These are phyloP conservation scores for Zaprionus lineosus DNA, from an alignment of 2,888 invertebrate species.

Conservation along the genomic window DNA sequence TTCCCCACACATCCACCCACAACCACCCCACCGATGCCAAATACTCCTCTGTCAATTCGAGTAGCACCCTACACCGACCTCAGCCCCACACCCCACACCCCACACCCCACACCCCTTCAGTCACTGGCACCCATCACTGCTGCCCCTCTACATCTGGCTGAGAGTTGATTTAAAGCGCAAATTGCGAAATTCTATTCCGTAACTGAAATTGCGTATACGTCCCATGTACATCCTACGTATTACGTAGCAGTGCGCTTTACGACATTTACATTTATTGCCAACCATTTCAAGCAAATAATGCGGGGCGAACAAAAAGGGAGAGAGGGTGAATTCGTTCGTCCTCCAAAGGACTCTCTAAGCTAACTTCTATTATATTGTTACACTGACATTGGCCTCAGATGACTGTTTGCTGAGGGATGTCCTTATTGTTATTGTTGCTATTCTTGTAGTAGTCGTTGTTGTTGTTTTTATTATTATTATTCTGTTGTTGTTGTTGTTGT, in stretches of 20 bases:
- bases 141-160: too few species aligned
- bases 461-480: constrained; percentile 6
- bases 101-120: too few species aligned
- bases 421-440: constrained; percentile 15
- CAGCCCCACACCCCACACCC: too few species aligned
- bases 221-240: constrained; percentile 21
- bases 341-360: constrained; percentile 21
- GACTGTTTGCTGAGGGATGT: constrained; percentile 18
- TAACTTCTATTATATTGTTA: constrained; percentile 51
- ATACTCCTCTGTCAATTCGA: too few species aligned
- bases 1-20: not conserved
- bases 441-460: constrained; percentile 9
- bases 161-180: constrained; percentile 64
- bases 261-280: constrained; percentile 52
- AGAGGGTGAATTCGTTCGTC: too few species aligned
- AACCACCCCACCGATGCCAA: too few species aligned
- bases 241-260: constrained; percentile 33
- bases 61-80: too few species aligned
- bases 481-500: constrained; percentile 13
- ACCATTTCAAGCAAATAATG: constrained; percentile 30
- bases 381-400: constrained; percentile 53
- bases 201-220: constrained; percentile 43
- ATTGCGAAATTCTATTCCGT: constrained; percentile 42
- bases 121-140: too few species aligned
- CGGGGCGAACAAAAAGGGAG: not conserved